phyloP scores from a whole-genome alignment of 2,797 vertebrate genomes.

The Thaleichthys pacificus region DNA sequence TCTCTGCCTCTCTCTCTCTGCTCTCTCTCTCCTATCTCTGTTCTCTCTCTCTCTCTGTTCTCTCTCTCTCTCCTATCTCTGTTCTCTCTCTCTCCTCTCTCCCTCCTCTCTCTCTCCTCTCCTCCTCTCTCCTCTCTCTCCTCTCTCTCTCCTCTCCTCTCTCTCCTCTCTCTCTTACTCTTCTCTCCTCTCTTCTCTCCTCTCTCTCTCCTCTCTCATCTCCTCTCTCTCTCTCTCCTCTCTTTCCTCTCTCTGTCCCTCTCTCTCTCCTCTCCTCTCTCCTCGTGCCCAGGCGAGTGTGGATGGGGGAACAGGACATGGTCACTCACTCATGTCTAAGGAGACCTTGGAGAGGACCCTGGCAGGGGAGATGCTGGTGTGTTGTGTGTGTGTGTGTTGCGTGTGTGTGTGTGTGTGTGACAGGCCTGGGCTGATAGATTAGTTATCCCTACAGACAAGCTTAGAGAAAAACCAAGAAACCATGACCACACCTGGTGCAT shows the following conservation, averaged over 20 bases:
- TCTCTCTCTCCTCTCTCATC: conserved; percentile 24
- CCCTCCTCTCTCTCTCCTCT: no score
- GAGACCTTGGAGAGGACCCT: conserved; percentile 70
- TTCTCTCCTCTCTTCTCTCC: not conserved
- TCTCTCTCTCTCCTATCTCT: no score
- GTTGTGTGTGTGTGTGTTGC: no score
- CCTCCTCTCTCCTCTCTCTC: not conserved
- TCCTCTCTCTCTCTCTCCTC: not conserved
- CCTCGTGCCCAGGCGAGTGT: conserved; percentile 43
- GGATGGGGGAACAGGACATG: conserved; percentile 65
- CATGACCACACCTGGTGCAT: conserved; percentile 56
- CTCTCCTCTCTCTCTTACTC: not conserved
- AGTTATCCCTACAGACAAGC: conserved; percentile 49
- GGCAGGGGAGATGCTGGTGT: not conserved
- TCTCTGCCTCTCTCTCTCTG: no score
- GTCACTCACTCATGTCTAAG: conserved; percentile 75
- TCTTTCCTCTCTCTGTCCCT: not conserved
- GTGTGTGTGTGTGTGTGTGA: conserved; percentile 38
- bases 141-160: conserved; percentile 1
- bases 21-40: no score
- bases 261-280: conserved; percentile 20
- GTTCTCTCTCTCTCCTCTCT: no score
- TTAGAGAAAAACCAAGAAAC: conserved; percentile 42
- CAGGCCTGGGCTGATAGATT: conserved; percentile 58
- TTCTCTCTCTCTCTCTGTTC: no score